Percentiles rank a stretch among this genome's conserved stretches.
phyloP scores from a whole-genome alignment of 2,113 vertebrate species.

The Andinoacara biseriatus region DNA sequence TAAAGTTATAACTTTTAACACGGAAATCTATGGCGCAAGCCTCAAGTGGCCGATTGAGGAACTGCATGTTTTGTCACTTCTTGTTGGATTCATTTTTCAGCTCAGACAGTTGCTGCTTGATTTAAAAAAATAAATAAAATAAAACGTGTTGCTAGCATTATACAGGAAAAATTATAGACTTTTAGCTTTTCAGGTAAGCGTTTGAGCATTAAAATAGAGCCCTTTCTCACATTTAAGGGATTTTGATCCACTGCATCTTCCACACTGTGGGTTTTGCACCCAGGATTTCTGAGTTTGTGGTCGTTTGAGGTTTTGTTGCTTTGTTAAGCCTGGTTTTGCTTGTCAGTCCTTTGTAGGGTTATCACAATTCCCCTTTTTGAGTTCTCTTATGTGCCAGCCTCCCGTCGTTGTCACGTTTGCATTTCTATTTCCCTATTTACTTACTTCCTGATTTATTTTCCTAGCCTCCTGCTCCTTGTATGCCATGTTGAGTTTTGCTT shows the following conservation, averaged over 20 bases:
- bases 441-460: too few species aligned
- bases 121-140: rapidly evolving
- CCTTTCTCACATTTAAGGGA: neutral
- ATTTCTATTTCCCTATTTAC: too few species aligned
- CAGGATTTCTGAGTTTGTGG: too few species aligned
- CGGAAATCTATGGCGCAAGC: neutral
- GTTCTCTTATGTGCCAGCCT: too few species aligned
- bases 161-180: neutral
- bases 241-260: neutral
- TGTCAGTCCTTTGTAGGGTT: too few species aligned
- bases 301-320: too few species aligned
- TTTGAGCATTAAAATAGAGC: neutral
- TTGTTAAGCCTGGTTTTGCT: too few species aligned
- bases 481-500: too few species aligned
- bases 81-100: neutral
- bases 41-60: neutral
- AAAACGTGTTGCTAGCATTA: neutral
- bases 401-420: too few species aligned
- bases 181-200: neutral
- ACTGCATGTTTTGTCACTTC: neutral
- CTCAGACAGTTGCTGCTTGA: neutral
- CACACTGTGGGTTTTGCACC: too few species aligned
- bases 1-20: neutral
- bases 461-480: too few species aligned
- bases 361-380: too few species aligned